Conservation (phyloP, 2,113 vertebrate species). For the Rhinoderma darwinii region DNA sequence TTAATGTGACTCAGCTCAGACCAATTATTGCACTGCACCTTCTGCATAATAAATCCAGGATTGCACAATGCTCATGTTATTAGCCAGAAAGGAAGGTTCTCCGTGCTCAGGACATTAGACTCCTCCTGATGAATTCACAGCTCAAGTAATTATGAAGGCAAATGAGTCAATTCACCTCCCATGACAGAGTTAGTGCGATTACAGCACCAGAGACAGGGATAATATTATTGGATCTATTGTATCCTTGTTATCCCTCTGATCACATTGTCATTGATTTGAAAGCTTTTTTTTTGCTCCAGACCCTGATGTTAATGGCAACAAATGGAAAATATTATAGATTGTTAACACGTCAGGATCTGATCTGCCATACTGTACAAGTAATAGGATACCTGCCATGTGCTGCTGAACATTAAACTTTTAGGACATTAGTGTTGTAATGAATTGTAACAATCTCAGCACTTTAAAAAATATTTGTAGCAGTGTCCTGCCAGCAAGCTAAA, state of each 20-base stretch:
- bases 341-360: slow-evolving; percentile 22
- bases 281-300: slow-evolving; percentile 31
- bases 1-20: slow-evolving; percentile 16
- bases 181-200: slow-evolving; percentile 32
- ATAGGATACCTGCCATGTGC: slow-evolving; percentile 6
- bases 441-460: not conserved
- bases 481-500: not conserved
- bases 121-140: slow-evolving; percentile 35
- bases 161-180: slow-evolving; percentile 52
- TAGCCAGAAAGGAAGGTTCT: not conserved
- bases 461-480: not conserved
- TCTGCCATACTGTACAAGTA: slow-evolving; percentile 20
- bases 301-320: slow-evolving; percentile 47
- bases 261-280: slow-evolving; percentile 56
- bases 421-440: slow-evolving; percentile 33
- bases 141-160: slow-evolving; percentile 45
- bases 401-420: not conserved
- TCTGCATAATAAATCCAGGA: slow-evolving; percentile 38
- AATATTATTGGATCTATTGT: slow-evolving; percentile 27
- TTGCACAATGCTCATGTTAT: slow-evolving; percentile 30
- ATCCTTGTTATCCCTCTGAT: slow-evolving; percentile 48
- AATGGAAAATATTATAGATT: slow-evolving; percentile 54
- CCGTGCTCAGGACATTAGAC: slow-evolving; percentile 6
- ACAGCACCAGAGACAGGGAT: slow-evolving; percentile 14
- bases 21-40: slow-evolving; percentile 43